phyloP scores from a whole-genome alignment of 2,888 invertebrate species.

The Caenorhabditis sp. region DNA sequence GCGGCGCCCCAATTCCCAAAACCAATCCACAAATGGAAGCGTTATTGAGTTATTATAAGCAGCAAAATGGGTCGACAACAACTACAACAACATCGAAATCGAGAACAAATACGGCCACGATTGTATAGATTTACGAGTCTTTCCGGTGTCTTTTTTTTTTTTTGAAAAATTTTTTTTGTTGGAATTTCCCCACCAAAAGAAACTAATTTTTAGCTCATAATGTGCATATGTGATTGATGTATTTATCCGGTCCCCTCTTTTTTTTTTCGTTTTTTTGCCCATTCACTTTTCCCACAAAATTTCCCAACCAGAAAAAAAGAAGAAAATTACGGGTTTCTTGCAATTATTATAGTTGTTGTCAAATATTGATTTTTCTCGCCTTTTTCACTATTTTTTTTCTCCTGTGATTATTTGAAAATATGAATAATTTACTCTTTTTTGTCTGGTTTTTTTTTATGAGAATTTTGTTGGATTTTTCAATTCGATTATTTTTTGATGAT shows the following conservation, averaged over 20 bases:
- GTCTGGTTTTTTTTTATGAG: background rate
- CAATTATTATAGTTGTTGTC: background rate
- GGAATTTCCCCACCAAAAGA: too few relatives aligned
- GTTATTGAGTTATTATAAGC: slow-evolving; percentile 54
- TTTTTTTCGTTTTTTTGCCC: background rate
- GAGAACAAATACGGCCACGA: slow-evolving; percentile 45
- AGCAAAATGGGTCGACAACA: slow-evolving; percentile 23
- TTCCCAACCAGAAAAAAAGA: background rate
- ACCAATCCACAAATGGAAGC: slow-evolving; percentile 62
- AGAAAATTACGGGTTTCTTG: background rate
- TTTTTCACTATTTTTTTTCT: background rate
- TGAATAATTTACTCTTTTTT: too few relatives aligned
- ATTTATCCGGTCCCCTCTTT: too few relatives aligned
- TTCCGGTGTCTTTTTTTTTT: background rate
- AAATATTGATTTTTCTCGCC: background rate
- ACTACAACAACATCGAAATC: slow-evolving; percentile 22
- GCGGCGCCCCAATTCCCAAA: background rate
- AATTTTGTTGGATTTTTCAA: slow-evolving; percentile 1
- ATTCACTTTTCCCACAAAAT: background rate
- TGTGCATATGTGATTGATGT: too few relatives aligned
- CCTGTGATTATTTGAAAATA: background rate
- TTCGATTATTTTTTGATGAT: background rate
- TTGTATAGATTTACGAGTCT: slow-evolving; percentile 36
- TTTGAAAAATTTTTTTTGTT: too few relatives aligned
- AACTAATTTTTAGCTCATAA: slow-evolving; percentile 1